Evolutionary conservation across 2,797 vertebrate genomes (phyloP).

Genomic region (Myotis daubentonii): DNA sequence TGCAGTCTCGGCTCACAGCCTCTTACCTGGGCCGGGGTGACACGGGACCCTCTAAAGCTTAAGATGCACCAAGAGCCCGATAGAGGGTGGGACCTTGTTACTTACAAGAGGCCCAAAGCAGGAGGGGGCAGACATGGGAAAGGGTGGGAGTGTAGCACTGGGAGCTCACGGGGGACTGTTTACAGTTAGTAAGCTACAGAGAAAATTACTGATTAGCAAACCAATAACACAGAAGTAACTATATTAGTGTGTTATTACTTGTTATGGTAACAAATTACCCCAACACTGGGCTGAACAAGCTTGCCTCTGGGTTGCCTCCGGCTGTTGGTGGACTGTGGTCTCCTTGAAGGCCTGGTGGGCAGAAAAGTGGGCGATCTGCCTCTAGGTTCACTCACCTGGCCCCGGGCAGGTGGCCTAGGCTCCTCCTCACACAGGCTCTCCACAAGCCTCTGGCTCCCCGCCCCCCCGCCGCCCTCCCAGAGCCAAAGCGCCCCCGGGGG

Average conservation of each 20-base stretch:
- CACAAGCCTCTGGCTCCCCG: neutral
- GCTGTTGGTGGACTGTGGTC: neutral
- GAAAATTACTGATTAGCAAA: neutral
- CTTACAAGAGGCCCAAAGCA: neutral
- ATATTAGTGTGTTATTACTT: neutral
- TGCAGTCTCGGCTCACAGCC: neutral
- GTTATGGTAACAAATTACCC: neutral
- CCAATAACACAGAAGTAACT: neutral
- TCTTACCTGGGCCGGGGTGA: neutral
- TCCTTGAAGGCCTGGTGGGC: neutral
- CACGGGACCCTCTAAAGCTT: neutral
- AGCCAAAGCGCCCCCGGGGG: neutral
- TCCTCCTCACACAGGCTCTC: rapidly evolving
- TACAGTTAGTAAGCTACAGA: neutral
- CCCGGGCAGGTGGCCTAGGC: neutral
- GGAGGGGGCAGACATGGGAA: neutral
- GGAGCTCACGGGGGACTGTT: neutral
- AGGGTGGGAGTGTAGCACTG: neutral
- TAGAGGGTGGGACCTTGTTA: neutral
- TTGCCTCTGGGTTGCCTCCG: neutral
- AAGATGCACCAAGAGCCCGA: neutral
- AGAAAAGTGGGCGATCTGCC: rapidly evolving
- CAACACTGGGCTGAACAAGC: neutral
- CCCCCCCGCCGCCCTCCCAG: neutral
- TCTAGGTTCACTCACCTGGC: neutral